These are phyloP conservation scores for Euplagia quadripunctaria DNA, from an alignment of 2,888 invertebrate species.

Conservation along the genomic window DNA sequence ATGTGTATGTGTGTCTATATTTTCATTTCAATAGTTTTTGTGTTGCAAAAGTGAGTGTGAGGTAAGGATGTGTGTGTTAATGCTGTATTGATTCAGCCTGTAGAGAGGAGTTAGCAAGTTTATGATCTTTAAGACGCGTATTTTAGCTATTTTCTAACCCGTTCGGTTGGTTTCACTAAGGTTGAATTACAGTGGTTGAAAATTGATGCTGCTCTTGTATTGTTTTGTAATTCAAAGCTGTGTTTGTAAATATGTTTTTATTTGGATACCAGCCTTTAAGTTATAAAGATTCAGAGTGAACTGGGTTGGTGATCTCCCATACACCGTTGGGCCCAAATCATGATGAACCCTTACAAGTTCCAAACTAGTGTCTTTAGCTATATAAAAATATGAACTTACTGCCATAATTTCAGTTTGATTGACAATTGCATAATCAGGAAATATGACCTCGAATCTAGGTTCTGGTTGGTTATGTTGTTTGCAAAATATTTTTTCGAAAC, in stretches of 20 bases:
- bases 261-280: not conserved
- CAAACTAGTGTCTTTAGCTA: too few species aligned
- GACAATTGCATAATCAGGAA: too few species aligned
- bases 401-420: too few species aligned
- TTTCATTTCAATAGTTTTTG: slow-evolving; percentile 87
- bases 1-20: slow-evolving; percentile 77
- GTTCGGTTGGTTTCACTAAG: slow-evolving; percentile 15
- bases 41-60: slow-evolving; percentile 74
- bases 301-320: not conserved
- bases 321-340: too few species aligned
- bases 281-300: not conserved
- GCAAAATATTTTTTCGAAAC: too few species aligned
- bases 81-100: slow-evolving; percentile 83
- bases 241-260: not conserved
- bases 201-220: not conserved
- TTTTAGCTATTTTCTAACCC: slow-evolving; percentile 43
- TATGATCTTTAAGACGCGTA: slow-evolving; percentile 74
- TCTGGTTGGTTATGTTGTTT: too few species aligned
- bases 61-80: slow-evolving; percentile 78
- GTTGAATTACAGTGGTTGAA: not conserved
- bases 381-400: too few species aligned
- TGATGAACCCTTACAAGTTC: too few species aligned
- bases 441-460: too few species aligned
- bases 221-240: not conserved
- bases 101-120: slow-evolving; percentile 76